Base-by-base conservation (phyloP, 1,140 invertebrate genomes). In the Pemphigus obesinymphae region DNA sequence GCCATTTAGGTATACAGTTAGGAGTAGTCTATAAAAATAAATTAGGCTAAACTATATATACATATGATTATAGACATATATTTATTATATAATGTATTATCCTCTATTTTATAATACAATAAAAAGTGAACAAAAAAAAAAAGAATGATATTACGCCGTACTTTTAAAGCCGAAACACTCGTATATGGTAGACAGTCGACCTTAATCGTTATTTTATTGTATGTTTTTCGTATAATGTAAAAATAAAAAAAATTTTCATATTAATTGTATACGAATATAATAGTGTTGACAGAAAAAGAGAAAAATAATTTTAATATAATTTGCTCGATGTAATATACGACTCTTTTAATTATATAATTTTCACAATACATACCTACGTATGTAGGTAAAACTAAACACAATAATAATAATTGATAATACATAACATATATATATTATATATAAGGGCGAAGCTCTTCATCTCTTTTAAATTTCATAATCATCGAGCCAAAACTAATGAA, bases 161-260 rank as follows among this genome's bases (percentile, higher is more conserved):
- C 20, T 66, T 66, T 66, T 66, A 66, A 40, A 66, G 1, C 63
- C 34, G 8, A 40, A 1, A 23, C n/a, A 37, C 61, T 66, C 11
- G 31, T n/a, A n/a, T n/a, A 66, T n/a, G 10, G 3, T 3, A 66
- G 4, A 66, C 20, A 37, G 10, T 66, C 31, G 20, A 66, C 63
- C 63, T 66, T 66, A 66, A 37, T 66, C 61, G 31, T n/a, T 37
- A 23, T 66, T 66, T 37, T 66, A 23, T 66, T 66, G 34, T 66
- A 34, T 66, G 20, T 31, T 66, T 66, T 34, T 34, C 31, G 34
- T 37, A 20, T n/a, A 34, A 37, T 66, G 17, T 66, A 66, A 66
- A 66, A 66, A 61, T 26, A 58, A 58, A 58, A 58, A n/a, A n/a
- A n/a, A n/a, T n/a, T n/a, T n/a, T n/a, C n/a, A n/a, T n/a, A n/a